Evolutionary conservation across 2,797 vertebrate species (phyloP).

Genomic region (Steatocranus sp.): DNA sequence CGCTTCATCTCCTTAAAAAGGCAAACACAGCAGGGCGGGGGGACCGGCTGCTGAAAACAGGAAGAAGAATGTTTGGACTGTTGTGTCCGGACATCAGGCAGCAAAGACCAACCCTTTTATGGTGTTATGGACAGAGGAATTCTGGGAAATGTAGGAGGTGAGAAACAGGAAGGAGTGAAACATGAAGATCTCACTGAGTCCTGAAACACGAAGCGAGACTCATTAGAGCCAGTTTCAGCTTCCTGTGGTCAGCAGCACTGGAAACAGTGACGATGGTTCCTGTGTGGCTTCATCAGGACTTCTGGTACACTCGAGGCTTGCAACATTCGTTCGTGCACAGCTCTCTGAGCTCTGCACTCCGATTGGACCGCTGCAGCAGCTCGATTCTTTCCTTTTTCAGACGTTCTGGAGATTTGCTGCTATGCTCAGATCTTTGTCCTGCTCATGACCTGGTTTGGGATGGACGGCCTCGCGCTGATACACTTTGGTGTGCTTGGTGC

Average conservation of each 20-base stretch:
- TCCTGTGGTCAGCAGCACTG: background rate
- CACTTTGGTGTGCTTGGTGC: background rate
- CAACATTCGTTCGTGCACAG: background rate
- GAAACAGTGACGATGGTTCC: background rate
- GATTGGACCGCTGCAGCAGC: background rate
- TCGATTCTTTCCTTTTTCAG: background rate
- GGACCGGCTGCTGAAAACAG: slow-evolving; percentile 41
- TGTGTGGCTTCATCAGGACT: background rate
- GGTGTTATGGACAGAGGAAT: background rate
- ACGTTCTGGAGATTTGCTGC: background rate
- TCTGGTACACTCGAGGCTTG: background rate
- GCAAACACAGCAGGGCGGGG: background rate
- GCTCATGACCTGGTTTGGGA: background rate
- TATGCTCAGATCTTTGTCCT: background rate
- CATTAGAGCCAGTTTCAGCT: background rate
- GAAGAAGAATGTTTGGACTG: background rate
- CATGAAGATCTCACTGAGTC: background rate
- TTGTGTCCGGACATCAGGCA: background rate
- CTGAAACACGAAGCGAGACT: background rate
- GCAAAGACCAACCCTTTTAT: background rate
- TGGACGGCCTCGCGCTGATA: background rate
- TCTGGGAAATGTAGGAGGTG: background rate
- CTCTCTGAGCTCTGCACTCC: background rate
- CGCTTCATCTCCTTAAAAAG: background rate
- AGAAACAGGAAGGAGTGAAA: background rate